Conservation (phyloP, 1,140 invertebrate genomes). For the Ceratina calcarata region DNA sequence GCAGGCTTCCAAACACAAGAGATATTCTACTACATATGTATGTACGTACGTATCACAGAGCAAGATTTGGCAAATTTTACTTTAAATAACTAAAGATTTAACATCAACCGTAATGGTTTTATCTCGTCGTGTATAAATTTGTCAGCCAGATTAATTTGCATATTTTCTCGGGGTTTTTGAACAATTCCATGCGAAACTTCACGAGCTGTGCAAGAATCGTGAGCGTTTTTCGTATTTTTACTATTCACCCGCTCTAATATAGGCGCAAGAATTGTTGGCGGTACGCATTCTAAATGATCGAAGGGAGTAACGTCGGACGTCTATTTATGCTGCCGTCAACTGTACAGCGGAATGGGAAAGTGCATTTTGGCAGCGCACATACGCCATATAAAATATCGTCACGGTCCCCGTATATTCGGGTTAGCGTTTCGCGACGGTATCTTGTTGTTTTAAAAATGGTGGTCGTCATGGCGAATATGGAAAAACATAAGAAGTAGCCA, state of each 20-base stretch:
- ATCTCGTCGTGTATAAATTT: no score
- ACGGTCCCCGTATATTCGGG: slow-evolving; percentile 2
- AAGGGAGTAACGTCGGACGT: slow-evolving; percentile 9
- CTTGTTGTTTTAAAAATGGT: not conserved
- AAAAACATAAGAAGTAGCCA: no score
- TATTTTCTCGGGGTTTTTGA: no score
- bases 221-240: no score
- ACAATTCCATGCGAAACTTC: not conserved
- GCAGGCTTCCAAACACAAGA: no score
- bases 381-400: not conserved
- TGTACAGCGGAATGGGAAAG: not conserved
- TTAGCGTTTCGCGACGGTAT: not conserved
- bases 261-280: not conserved
- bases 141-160: no score
- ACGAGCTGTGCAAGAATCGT: no score
- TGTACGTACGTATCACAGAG: not conserved
- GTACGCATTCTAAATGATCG: slow-evolving; percentile 3
- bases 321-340: slow-evolving; percentile 26
- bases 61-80: no score
- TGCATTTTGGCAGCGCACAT: slow-evolving; percentile 12
- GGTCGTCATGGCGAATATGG: no score
- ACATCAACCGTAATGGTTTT: no score
- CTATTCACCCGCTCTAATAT: no score
- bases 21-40: not conserved
- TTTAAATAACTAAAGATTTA: no score